Conservation (phyloP, 2,113 vertebrate genomes). For the Elanoides forficatus region DNA sequence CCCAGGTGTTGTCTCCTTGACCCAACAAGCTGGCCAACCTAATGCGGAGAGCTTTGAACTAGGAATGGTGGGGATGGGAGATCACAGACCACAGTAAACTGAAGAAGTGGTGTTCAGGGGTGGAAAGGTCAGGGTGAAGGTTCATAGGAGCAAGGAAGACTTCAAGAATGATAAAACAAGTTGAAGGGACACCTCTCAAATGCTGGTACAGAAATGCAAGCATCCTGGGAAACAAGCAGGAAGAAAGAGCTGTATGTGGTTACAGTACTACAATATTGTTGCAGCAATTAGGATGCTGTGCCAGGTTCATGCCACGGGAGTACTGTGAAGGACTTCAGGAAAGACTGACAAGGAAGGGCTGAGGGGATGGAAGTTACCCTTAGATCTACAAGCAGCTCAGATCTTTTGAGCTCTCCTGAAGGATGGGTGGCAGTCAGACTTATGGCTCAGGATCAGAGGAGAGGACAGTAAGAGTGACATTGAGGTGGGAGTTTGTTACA, state of each 20-base stretch:
- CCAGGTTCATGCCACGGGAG: background rate
- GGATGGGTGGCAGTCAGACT: background rate
- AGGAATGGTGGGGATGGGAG: background rate
- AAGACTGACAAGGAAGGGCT: background rate
- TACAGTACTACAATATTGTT: background rate
- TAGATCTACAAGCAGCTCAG: background rate
- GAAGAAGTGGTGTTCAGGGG: background rate
- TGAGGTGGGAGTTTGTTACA: background rate
- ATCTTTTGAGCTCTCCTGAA: background rate
- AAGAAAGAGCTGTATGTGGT: background rate
- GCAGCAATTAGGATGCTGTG: background rate
- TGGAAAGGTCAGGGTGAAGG: background rate
- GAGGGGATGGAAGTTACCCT: background rate
- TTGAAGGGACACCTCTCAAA: background rate
- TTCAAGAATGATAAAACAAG: background rate
- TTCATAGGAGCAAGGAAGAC: background rate
- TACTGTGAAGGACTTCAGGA: background rate
- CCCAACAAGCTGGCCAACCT: background rate
- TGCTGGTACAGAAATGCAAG: background rate
- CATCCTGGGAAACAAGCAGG: background rate
- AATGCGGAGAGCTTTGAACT: background rate
- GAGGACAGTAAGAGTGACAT: background rate
- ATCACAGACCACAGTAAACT: background rate
- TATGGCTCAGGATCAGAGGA: background rate
- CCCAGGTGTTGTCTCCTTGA: background rate